phyloP scores from a whole-genome alignment of 1,140 invertebrate species.

The honey bee (Apis mellifera) region Amel_HAv3.1 CM009938.2:11208001-11208500 shows the following conservation, averaged over 20 bases:
- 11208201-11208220: no score
- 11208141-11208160: no score
- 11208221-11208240: background rate
- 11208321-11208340: background rate
- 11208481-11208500: background rate
- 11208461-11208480: background rate
- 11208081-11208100: no score
- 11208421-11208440: background rate
- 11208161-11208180: no score
- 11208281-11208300: background rate
- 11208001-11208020: no score
- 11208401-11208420: background rate
- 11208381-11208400: background rate
- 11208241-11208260: background rate
- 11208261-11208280: constrained; percentile 1
- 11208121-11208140: no score
- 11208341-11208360: background rate
- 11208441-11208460: background rate
- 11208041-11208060: no score
- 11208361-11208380: background rate
- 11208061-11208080: no score
- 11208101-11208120: no score
- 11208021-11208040: no score
- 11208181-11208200: no score
- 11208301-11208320: background rate